phyloP scores from a whole-genome alignment of 1,140 invertebrate genomes.

The Octopus sinensis region DNA sequence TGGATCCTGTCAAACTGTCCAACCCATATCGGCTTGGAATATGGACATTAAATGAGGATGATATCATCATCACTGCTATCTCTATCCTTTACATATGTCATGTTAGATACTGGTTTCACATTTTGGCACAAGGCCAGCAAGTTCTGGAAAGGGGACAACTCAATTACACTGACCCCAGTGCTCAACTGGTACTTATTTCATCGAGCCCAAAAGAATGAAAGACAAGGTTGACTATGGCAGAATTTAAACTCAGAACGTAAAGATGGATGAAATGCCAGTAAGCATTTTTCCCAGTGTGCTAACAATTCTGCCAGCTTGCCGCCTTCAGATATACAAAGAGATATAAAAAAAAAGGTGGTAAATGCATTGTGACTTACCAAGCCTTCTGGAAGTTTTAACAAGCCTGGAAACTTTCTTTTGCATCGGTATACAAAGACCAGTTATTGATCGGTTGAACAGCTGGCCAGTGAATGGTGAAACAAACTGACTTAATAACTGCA shows the following conservation, averaged over 20 bases:
- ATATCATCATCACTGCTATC: too few species aligned
- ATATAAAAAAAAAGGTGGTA: background rate
- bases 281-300: background rate
- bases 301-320: background rate
- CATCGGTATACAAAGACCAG: constrained; percentile 61
- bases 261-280: background rate
- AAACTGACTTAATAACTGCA: constrained; percentile 87
- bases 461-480: constrained; percentile 88
- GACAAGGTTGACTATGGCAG: background rate
- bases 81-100: too few species aligned
- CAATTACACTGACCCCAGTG: too few species aligned
- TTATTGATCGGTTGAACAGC: constrained; percentile 88
- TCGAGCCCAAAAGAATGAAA: background rate
- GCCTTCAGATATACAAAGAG: background rate
- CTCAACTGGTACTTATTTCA: too few species aligned
- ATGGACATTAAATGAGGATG: too few species aligned
- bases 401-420: constrained; percentile 34
- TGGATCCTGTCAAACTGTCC: too few species aligned
- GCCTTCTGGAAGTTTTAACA: constrained; percentile 42
- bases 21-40: too few species aligned
- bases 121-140: too few species aligned
- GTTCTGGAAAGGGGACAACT: too few species aligned
- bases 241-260: background rate
- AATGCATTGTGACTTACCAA: constrained; percentile 31
- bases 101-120: too few species aligned